Evolutionary conservation across 2,797 vertebrate species (phyloP), one percentile per base, ranked within the genome.

Genomic region (Champsocephalus esox): DNA sequence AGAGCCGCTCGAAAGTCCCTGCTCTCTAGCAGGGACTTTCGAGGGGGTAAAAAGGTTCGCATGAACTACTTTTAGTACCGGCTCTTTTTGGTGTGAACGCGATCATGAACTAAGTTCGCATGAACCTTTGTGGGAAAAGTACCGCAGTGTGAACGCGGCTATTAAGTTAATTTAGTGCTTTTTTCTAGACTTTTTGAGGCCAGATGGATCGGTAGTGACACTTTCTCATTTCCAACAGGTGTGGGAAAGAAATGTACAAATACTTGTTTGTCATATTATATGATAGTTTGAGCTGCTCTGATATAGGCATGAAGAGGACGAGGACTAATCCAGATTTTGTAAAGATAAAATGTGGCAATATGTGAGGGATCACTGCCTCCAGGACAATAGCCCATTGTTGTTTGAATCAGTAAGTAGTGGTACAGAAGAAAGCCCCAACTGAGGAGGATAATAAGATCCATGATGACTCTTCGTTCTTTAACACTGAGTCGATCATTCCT

Each of bases 361-460:
- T 69, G 32, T 16, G 58, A 63, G 43, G 41, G 71, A 55, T 66
- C 24, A 54, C 46, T 32, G 32, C 48, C 19, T 77, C 14, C 10
- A 63, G 62, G 28, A 77, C 58, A 79, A 77, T 46, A 3, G 45
- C 10, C 55, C 44, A 32, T 44, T 76, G n/a, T 78, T 50, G 44
- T 12, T 12, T 5, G 38, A 77, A 62, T 24, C 12, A 32, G 34
- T 52, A 64, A 41, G 14, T 21, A 11, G 21, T 0, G 62, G 46
- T 24, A 24, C 24, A 58, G 14, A 46, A 13, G 34, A 38, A 38
- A 38, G 34, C 34, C 52, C 56, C 6, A 2, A 32, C 49, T 16
- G 49, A 44, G 43, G 21, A 11, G 34, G 3, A 13, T 52, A 66
- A 24, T 43, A 5, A 34, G 55, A 70, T 34, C 21, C 24, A 9